Base-by-base conservation (phyloP, 2,888 invertebrate genomes). In the Morpho deidamia region DNA sequence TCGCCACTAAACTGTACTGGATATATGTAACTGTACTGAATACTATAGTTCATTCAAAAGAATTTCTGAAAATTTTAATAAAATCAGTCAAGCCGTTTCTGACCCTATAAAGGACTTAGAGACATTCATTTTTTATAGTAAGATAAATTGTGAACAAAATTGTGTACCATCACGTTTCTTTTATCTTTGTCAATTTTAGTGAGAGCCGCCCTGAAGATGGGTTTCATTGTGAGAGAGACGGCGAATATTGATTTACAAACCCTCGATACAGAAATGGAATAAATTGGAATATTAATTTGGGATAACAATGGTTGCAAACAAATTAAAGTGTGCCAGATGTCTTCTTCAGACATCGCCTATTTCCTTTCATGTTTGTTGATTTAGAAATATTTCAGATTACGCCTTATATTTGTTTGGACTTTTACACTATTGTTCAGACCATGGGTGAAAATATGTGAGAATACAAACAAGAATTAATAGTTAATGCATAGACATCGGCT, bases 261-360 rank as follows among this genome's bases (percentile, higher is more conserved):
- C 78, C 80, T 76, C 79, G 78, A 83, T 86, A 85, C 81, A 79
- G 80, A 83, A 83, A 81, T 82, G 82, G 87, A 88, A 88, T 88
- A 87, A 87, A 87, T 88, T 87, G 82, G 86, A 88, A 88, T 89
- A 89, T 88, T 89, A 89, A 89, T 89, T 87, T 81, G 75, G 82
- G 84, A 83, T 80, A 81, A 87, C 88, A 88, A 87, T 84, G 81
- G 73, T 71, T 72, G 78, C 82, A 81, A 84, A 86, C 85, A 87
- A 89, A 87, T 88, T 87, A 85, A 82, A 86, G 81, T 81, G 78
- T 76, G 80, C 82, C 86, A 87, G 88, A 86, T 88, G 88, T 86
- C 85, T 77, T 74, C 72, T 65, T 71, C 81, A 83, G 86, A 77
- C 71, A 70, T 69, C 69, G 66, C 67, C 75, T 73, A 76, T 79